These are phyloP conservation scores for Drosophila mulleri DNA, from an alignment of 2,888 invertebrate species.

Conservation along the genomic window DNA sequence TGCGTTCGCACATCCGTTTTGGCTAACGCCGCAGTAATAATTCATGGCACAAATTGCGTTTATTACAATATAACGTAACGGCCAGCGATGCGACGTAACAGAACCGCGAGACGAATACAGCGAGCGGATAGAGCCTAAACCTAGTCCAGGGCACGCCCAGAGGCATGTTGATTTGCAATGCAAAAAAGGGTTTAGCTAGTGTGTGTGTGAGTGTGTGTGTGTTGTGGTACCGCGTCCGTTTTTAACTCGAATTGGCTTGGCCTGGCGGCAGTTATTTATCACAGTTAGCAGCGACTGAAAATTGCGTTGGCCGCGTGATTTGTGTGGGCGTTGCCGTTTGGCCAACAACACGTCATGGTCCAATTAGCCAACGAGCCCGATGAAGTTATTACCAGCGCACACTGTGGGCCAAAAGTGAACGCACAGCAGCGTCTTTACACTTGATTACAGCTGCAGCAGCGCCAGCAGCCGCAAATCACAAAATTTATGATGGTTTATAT, in stretches of 20 bases:
- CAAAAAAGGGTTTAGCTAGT: slow-evolving; percentile 43
- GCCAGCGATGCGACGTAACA: slow-evolving; percentile 22
- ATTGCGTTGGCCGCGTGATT: slow-evolving; percentile 58
- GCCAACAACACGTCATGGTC: slow-evolving; percentile 64
- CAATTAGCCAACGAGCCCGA: slow-evolving; percentile 58
- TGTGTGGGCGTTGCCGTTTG: slow-evolving; percentile 51
- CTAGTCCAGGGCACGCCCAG: slow-evolving; percentile 5
- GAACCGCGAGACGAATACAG: slow-evolving; percentile 9
- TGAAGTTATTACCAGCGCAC: slow-evolving; percentile 56
- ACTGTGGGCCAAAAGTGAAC: slow-evolving; percentile 57
- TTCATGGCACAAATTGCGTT: slow-evolving; percentile 81
- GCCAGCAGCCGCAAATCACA: slow-evolving; percentile 36
- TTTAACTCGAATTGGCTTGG: slow-evolving; percentile 13
- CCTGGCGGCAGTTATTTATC: slow-evolving; percentile 56
- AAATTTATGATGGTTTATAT: slow-evolving; percentile 3
- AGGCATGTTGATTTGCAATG: slow-evolving; percentile 64
- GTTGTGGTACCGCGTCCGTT: slow-evolving; percentile 4
- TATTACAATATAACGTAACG: slow-evolving; percentile 73
- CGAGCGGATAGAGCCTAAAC: slow-evolving; percentile 14
- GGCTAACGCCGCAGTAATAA: slow-evolving; percentile 78
- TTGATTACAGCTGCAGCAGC: slow-evolving; percentile 41
- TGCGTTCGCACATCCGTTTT: slow-evolving; percentile 66
- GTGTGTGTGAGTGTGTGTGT: slow-evolving; percentile 6
- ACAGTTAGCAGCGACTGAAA: slow-evolving; percentile 31
- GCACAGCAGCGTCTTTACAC: slow-evolving; percentile 63